Base-by-base conservation (phyloP, 2,888 invertebrate genomes). In the Eilema griseolum region DNA sequence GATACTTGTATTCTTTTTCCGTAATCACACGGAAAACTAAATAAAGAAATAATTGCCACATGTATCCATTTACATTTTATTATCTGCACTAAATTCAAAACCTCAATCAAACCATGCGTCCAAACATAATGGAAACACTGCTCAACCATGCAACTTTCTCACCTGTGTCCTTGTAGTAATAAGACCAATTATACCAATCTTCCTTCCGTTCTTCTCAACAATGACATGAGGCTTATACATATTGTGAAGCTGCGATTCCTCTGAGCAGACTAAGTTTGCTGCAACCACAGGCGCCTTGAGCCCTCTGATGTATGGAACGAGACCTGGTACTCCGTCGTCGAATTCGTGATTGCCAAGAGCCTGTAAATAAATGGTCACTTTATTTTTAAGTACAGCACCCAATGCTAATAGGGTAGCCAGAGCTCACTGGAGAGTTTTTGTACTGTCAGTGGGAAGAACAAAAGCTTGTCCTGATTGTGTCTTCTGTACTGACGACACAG, bases 331-430 rank as follows among this genome's bases (percentile, higher is more conserved):
- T 4, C 96, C 96, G 83, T 97, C 96, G 84, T 98, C 98, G 79
- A 98, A 98, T 86, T 98, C 98, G 82, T 98, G 98, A 87, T 98
- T 98, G 1, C 98, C 98, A 28, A 98, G 86, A 0, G 97, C 97
- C 98, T 98, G 83, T 23, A 91, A 91, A 60, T 28, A 28, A 63
- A 26, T 28, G 20, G 16, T 41, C 16, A 7, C 3, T 37, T 37
- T 12, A 37, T 11, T 37, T 37, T 37, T 12, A 37, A 1, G 11
- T 37, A 11, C 12, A 12, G 2, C 11, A 4, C 10, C 31, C 37
- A 10, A 33, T 33, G 8, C 7, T 1, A 33, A 33, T 33, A 33
- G n/a, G n/a, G n/a, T n/a, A n/a, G n/a, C n/a, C n/a, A n/a, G n/a
- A n/a, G n/a, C n/a, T n/a, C n/a, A n/a, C n/a, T n/a, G n/a, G n/a